Evolutionary conservation across 1,140 invertebrate genomes (phyloP), one percentile per base, ranked within the genome.

Genomic region (Cherax destructor): DNA sequence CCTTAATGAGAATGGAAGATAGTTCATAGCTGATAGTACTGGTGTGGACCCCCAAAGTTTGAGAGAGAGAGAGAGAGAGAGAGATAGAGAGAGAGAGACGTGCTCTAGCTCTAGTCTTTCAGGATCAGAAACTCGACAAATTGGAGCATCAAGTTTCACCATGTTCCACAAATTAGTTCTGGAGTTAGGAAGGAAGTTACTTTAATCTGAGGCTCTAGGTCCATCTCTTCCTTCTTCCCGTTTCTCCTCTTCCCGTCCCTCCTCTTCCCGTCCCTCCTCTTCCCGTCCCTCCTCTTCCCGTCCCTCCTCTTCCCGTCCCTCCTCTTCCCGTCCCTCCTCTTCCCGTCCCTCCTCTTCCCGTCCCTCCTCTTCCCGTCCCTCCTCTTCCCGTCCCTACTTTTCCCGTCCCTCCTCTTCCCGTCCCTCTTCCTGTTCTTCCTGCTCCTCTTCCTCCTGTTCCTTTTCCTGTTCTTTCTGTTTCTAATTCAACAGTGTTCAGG

Each of bases 91-190:
- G 69, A 74, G 69, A 74, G n/a, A 74, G n/a, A 74, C 13, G n/a
- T 7, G 5, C 11, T 6, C 21, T 2, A 30, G 21, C n/a, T 74
- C 24, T n/a, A 74, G 69, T 74, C 13, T 74, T 24, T 30, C 69
- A 30, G 41, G 77, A 49, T 79, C 77, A 79, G 77, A 79, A 47
- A 50, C 77, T 79, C 41, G 77, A 79, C 79, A 81, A 81, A 81
- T 81, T 81, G 61, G 52, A 56, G 56, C 79, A 59, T 81, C 79
- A 81, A 81, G 79, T 81, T 81, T 81, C 11, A 81, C 50, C 18
- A 81, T 81, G 79, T 81, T 61, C 79, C 79, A 56, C 79, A 81
- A 81, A 81, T 81, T 81, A 81, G 79, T 81, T 81, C 61, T 24
- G 52, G 56, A 81, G 52, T 81, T 81, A 81, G 79, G 49, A 24